A percentile compares a stretch with the other conserved stretches of the same genome.
These are phyloP conservation scores for Antennarius striatus DNA, from an alignment of 2,113 vertebrate genomes.

Conservation along the genomic window DNA sequence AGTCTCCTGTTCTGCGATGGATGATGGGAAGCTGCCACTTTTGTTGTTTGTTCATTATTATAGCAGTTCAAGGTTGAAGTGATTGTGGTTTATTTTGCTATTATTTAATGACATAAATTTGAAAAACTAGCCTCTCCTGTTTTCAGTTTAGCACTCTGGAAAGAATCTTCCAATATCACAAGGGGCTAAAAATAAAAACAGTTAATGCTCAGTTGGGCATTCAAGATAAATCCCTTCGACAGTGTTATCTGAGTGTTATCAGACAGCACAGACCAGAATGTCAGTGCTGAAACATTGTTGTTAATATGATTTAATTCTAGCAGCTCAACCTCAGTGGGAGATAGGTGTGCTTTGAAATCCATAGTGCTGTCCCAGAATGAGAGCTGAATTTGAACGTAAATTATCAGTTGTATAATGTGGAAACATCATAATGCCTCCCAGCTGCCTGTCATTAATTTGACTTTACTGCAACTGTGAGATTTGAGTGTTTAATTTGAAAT, in stretches of 20 bases:
- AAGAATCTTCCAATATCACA: constrained; percentile 12
- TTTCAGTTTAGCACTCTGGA: constrained; percentile 19
- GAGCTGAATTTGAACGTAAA: constrained; percentile 35
- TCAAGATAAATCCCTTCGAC: constrained; percentile 41
- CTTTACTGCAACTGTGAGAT: constrained; percentile 41
- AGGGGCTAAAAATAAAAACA: constrained; percentile 37
- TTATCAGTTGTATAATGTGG: constrained; percentile 32
- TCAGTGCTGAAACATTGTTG: constrained; percentile 10
- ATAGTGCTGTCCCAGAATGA: constrained; percentile 49
- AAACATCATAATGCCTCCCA: constrained; percentile 37
- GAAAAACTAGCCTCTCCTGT: too few relatives aligned
- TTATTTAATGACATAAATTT: too few relatives aligned
- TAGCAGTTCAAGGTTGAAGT: too few relatives aligned
- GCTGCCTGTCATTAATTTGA: constrained; percentile 50
- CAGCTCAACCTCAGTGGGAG: constrained; percentile 32
- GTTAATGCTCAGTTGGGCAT: constrained; percentile 42
- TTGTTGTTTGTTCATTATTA: too few relatives aligned
- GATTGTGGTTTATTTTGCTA: too few relatives aligned
- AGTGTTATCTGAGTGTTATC: constrained; percentile 45
- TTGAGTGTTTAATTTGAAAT: constrained; percentile 49
- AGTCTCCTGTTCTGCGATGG: too few relatives aligned
- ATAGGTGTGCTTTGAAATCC: constrained; percentile 32
- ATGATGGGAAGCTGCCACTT: too few relatives aligned
- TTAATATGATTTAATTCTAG: constrained; percentile 32
- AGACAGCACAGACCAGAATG: constrained; percentile 20